Base-by-base conservation (phyloP, 2,888 invertebrate genomes). In the Napeogenes sylphis region DNA sequence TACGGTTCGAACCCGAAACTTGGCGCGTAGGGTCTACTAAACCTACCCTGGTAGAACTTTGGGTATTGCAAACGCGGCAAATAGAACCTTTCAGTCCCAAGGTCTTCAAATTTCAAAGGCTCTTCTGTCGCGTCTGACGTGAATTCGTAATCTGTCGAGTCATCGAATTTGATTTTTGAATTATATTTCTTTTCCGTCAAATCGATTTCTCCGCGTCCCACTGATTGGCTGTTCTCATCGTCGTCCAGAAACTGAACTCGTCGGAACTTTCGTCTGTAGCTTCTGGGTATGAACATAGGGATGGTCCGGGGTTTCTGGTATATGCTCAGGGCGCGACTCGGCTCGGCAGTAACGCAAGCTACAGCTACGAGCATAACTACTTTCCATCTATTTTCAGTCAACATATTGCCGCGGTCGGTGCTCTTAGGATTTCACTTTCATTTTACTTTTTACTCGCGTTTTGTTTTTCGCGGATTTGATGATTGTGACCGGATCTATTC, bases 351-450 rank as follows among this genome's bases (percentile, higher is more conserved):
- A 58, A 77, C 81, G 42, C 81, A 80, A 68, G 84, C 78, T 74
- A 84, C 83, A 62, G 78, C 81, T 57, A 85, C 80, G 59, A 90
- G 76, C 73, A 91, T 73, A 73, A 90, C 73, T 75, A 91, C 89
- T 90, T 90, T 91, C 91, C 90, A 91, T 79, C 79, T 81, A 79
- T 86, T 84, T 80, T 83, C 86, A 80, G 84, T 82, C 42, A 83
- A 84, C 91, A 91, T 91, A 79, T 85, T 90, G 82, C 56, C 45
- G 71, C 86, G 89, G 87, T 88, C 89, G 88, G 77, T 87, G 87
- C 75, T 79, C 87, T 72, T 74, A 62, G 30, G 75, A 71, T 82
- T 83, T 84, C 89, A 90, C 90, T 90, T 89, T 90, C 90, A 89
- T 89, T 81, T 80, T 83, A 75, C 75, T 69, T 69, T 62, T 65